Percentiles rank a stretch among this genome's conserved stretches.
Conservation (phyloP, 2,113 vertebrate species). For the Apaloderma vittatum region DNA sequence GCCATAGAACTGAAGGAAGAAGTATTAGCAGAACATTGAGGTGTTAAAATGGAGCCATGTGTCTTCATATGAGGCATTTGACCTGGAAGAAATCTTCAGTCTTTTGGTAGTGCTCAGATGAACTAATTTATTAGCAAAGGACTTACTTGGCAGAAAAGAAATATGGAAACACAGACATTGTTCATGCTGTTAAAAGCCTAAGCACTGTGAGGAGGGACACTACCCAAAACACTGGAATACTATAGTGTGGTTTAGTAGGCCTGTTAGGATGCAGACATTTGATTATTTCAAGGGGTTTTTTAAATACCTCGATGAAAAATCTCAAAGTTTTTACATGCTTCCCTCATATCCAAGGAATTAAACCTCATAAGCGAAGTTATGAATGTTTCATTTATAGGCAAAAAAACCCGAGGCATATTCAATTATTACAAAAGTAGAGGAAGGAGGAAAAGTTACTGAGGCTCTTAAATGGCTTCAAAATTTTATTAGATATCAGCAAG, state of each 20-base stretch:
- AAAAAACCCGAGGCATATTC: background rate
- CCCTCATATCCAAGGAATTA: background rate
- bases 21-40: background rate
- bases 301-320: background rate
- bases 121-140: constrained; percentile 8
- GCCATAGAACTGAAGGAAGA: background rate
- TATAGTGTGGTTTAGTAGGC: background rate
- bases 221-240: background rate
- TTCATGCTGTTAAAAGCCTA: background rate
- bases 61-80: constrained; percentile 55
- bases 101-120: background rate
- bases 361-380: background rate
- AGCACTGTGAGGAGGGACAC: background rate
- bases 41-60: background rate
- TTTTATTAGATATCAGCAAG: background rate
- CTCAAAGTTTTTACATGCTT: background rate
- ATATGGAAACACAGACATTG: background rate
- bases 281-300: background rate
- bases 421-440: background rate
- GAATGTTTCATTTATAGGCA: background rate
- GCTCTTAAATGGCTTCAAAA: background rate
- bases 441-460: background rate
- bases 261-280: background rate
- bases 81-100: constrained; percentile 52
- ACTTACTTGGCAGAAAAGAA: constrained; percentile 4